phyloP scores from a whole-genome alignment of 1,140 invertebrate species.

The Holcopasites calliopsidis region DNA sequence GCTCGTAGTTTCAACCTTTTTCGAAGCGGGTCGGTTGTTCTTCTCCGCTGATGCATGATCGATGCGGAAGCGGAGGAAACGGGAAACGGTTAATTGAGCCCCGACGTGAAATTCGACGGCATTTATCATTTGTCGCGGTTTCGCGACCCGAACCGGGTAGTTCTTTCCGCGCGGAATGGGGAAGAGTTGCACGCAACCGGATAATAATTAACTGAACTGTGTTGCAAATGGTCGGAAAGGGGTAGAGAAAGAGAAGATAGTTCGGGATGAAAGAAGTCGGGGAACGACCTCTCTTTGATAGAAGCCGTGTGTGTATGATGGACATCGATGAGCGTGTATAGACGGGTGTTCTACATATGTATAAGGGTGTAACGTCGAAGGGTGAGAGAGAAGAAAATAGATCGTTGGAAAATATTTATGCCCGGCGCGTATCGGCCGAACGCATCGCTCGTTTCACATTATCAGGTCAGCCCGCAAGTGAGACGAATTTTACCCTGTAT shows the following conservation, averaged over 20 bases:
- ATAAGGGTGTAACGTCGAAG: conserved; percentile 21
- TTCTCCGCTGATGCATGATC: background rate
- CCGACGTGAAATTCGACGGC: conserved; percentile 16
- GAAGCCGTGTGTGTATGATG: background rate
- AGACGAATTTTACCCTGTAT: conserved; percentile 12
- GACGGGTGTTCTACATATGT: background rate
- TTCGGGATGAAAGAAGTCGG: background rate
- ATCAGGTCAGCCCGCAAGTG: conserved; percentile 12
- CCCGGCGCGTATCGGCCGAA: background rate
- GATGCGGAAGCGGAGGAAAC: background rate
- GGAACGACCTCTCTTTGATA: background rate
- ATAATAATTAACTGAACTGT: conserved; percentile 9
- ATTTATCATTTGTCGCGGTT: background rate
- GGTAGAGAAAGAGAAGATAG: conserved; percentile 9
- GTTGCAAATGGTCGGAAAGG: conserved; percentile 6
- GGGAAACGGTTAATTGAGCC: conserved; percentile 9
- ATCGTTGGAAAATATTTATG: conserved; percentile 35
- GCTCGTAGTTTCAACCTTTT: too few relatives aligned
- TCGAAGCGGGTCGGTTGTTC: background rate
- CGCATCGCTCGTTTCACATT: conserved; percentile 4
- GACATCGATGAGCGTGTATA: background rate
- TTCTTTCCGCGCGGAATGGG: conserved; percentile 5
- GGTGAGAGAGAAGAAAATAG: conserved; percentile 30
- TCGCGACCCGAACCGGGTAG: background rate
- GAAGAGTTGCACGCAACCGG: conserved; percentile 34